Evolutionary conservation across 2,113 vertebrate genomes (phyloP), one percentile per base, ranked within the genome.

Genomic region (Cichladusa arquata): DNA sequence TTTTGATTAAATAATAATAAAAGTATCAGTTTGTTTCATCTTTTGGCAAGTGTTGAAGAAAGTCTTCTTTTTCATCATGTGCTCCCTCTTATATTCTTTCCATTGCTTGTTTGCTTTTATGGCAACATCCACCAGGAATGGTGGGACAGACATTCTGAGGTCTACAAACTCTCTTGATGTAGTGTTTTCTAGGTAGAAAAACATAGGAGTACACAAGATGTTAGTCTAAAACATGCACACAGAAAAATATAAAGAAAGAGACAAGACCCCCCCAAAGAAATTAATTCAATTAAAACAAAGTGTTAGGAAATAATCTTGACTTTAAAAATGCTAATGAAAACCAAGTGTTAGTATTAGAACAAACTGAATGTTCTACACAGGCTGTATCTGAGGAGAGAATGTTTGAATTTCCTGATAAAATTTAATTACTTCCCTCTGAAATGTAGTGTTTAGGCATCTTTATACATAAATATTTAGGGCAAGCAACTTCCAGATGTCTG

Each of bases 271-370:
- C 24, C 22, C 6, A 14, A 9, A 13, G 18, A 90, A 42, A 48
- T 48, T 86, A 45, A 58, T 36, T 12, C 17, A 76, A 66, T 58
- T 13, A 19, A 50, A 86, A 20, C 26, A 38, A 57, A 45, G 4
- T 54, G 12, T 36, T 69, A 45, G 19, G 25, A 62, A 78, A 79
- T 29, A 54, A 66, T 76, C 3, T 20, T 29, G 4, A 24, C 29
- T 73, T 36, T n/a, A 31, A 88, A 69, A 79, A 31, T 14, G 51
- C 4, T 65, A 45, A 70, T 12, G 4, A 20, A 50, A 73, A 48
- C 0, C 9, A 50, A 42, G 1, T 24, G 6, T 50, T 60, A 56
- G 8, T 3, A 0, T 65, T 64, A 65, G 23, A 82, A 70, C 22
- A 92, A 51, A 8, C 13, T 31, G 22, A 9, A 60, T 66, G 26